Percentiles rank a stretch among this genome's conserved stretches.
These are phyloP conservation scores for Thymelicus sylvestris DNA, from an alignment of 2,888 invertebrate genomes.

Conservation along the genomic window DNA sequence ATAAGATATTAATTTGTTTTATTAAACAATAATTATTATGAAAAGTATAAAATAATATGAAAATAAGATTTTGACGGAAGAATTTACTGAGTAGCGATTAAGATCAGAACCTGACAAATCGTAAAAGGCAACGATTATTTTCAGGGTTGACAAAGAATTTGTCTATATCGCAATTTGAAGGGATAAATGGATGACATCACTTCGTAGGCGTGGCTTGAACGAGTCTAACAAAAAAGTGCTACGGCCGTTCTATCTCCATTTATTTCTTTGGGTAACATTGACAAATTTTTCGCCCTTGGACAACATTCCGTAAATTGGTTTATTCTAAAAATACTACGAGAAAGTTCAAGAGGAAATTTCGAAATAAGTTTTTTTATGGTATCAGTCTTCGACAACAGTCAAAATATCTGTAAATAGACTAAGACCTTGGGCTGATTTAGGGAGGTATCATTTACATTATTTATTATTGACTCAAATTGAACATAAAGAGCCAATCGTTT, in stretches of 20 bases:
- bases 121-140: not conserved
- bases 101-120: not conserved
- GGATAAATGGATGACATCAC: not conserved
- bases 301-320: no score
- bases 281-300: no score
- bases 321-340: no score
- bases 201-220: not conserved
- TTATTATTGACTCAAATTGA: not conserved
- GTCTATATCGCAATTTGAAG: not conserved
- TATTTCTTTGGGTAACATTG: not conserved
- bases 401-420: no score
- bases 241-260: not conserved
- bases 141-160: not conserved
- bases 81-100: not conserved
- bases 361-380: no score
- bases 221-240: not conserved
- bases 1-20: no score
- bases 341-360: no score
- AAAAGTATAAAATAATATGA: no score
- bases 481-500: constrained; percentile 3
- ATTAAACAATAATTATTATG: no score
- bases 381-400: no score
- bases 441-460: no score
- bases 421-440: no score
- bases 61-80: not conserved